Evolutionary conservation across 2,113 vertebrate genomes (phyloP).

Genomic region (Aspidoscelis tigris): DNA sequence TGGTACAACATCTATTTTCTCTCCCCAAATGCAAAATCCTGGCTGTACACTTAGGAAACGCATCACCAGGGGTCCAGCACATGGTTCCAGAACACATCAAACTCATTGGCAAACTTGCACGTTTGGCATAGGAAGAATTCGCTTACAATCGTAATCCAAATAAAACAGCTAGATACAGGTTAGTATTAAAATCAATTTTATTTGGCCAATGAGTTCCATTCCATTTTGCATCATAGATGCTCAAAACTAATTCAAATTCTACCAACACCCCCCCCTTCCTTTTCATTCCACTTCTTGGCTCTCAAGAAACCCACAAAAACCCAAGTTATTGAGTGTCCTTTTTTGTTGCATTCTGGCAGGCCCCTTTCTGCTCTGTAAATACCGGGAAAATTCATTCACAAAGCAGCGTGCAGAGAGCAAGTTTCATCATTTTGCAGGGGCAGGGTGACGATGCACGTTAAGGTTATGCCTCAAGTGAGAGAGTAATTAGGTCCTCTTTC

Average conservation of each 20-base stretch:
- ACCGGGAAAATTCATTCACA: conserved; percentile 41
- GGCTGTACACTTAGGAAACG: background rate
- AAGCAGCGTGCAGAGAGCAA: conserved; percentile 34
- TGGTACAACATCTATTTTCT: too few relatives aligned
- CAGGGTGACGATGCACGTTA: conserved; percentile 15
- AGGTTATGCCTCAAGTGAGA: background rate
- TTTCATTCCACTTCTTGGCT: conserved; percentile 40
- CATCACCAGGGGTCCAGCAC: background rate
- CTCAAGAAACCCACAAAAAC: conserved; percentile 48
- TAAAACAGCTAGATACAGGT: background rate
- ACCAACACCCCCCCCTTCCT: conserved; percentile 26
- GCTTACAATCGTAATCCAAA: background rate
- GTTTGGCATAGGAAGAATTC: accelerated
- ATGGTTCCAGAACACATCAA: background rate
- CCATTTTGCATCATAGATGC: conserved; percentile 85
- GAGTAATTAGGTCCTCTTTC: conserved; percentile 8
- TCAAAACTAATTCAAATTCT: conserved; percentile 59
- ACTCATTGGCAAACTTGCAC: background rate
- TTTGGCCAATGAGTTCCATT: conserved; percentile 91
- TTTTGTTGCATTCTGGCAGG: conserved; percentile 41
- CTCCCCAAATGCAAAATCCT: background rate
- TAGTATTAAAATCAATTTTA: conserved; percentile 87
- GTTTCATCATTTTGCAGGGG: conserved; percentile 46
- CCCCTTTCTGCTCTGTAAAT: conserved; percentile 45
- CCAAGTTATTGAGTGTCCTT: conserved; percentile 43